These are phyloP conservation scores for Mungos mungo DNA, from an alignment of 2,113 vertebrate genomes.

Conservation along the genomic window DNA sequence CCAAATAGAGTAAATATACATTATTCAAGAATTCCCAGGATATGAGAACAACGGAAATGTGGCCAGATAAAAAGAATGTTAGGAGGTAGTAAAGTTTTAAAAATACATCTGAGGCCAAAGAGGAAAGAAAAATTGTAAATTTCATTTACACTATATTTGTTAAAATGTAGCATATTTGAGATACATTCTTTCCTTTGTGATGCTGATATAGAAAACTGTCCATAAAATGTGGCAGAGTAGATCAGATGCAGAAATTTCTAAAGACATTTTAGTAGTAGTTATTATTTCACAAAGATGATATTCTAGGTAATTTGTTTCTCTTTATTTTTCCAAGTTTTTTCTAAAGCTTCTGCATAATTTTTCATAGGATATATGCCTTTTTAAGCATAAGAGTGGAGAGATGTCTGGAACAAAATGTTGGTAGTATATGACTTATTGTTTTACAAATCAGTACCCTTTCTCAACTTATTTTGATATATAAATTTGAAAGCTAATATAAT, in stretches of 20 bases:
- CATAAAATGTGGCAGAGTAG: not conserved
- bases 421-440: not conserved
- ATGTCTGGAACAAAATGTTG: not conserved
- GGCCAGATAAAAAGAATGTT: not conserved
- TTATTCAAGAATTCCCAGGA: not conserved
- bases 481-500: not conserved
- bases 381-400: not conserved
- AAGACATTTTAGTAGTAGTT: not conserved
- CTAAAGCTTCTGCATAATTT: not conserved
- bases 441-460: not conserved
- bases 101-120: not conserved
- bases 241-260: not conserved
- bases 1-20: not conserved
- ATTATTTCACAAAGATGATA: not conserved
- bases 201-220: not conserved
- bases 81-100: not conserved
- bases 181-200: not conserved
- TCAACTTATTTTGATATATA: not conserved
- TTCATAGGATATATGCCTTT: not conserved
- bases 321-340: conserved; percentile 4
- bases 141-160: not conserved
- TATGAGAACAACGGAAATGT: not conserved
- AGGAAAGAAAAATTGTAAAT: not conserved
- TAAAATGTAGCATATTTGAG: conserved; percentile 4
- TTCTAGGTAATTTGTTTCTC: not conserved